Evolutionary conservation across 2,113 vertebrate genomes (phyloP), one percentile per base, ranked within the genome.

Genomic region (Actinemys pallida): DNA sequence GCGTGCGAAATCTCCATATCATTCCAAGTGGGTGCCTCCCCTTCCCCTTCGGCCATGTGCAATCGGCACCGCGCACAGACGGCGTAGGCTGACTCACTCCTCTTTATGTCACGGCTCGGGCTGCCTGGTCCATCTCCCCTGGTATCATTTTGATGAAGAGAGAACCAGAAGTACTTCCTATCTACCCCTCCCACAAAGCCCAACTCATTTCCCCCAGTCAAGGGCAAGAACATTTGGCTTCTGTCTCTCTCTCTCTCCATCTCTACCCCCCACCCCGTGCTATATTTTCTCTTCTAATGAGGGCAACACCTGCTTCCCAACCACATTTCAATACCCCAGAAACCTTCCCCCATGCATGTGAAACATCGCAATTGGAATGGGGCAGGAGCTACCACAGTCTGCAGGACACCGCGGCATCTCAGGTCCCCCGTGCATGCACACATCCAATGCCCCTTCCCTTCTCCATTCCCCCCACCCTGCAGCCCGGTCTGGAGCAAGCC

Each of bases 221-320:
- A 80, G 54, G 83, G 52, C 0, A 1, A 89, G 69, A 90, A 24
- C 39, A 56, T 87, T 93, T 86, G 57, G 19, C 53, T 95, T 84
- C 17, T 14, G 83, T n/a, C 5, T 92, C 62, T 59, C 69, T 90
- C 86, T 59, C 57, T 20, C 27, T 50, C 19, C 8, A 39, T 47
- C 76, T 42, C 8, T 81, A 54, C 78, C 81, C 89, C 82, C 62
- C 81, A 57, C 54, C 83, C 0, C 16, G 25, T 54, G 42, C 57
- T 86, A 86, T 16, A 47, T 95, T 95, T 95, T 93, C 69, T 54
- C 17, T 72, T 47, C 65, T 94, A 96, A 96, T 86, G 94, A 97
- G 92, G 91, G 76, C 94, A 96, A 92, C 91, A 91, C 84, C 91
- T 96, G 85, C 88, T 97, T 95, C 90, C 88, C 90, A 83, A 54